Percentiles rank a stretch among this genome's conserved stretches.
phyloP scores from a whole-genome alignment of 2,888 invertebrate genomes.

The Saturnia pavonia region DNA sequence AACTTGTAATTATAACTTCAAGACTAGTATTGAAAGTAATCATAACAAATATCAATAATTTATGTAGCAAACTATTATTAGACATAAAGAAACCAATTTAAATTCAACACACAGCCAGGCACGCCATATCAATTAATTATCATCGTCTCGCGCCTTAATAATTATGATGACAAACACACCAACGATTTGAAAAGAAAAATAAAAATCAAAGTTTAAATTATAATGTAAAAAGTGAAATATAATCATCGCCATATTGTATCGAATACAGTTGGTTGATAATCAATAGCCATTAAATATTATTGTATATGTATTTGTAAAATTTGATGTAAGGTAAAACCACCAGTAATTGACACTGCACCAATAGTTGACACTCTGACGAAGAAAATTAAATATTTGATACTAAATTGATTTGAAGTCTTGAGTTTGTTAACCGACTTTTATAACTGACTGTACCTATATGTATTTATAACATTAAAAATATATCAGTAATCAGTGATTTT shows the following conservation, averaged over 20 bases:
- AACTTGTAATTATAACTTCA: too few relatives aligned
- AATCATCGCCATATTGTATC: background rate
- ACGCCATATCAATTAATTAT: slow-evolving; percentile 34
- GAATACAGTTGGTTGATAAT: background rate
- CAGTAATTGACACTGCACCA: too few relatives aligned
- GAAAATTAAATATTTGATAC: too few relatives aligned
- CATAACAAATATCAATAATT: background rate
- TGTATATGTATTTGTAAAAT: too few relatives aligned
- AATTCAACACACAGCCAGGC: slow-evolving; percentile 32
- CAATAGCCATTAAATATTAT: too few relatives aligned
- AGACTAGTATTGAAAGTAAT: background rate
- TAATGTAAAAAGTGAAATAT: background rate
- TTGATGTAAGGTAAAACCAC: too few relatives aligned
- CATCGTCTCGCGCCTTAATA: slow-evolving; percentile 37
- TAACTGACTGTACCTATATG: too few relatives aligned
- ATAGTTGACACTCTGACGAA: too few relatives aligned
- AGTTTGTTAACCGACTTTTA: too few relatives aligned
- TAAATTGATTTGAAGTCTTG: too few relatives aligned
- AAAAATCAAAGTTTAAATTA: background rate
- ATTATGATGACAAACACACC: slow-evolving; percentile 35
- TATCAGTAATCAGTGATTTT: too few relatives aligned
- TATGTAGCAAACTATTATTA: background rate
- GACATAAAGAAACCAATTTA: slow-evolving; percentile 28
- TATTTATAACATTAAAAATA: too few relatives aligned
- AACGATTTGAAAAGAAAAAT: slow-evolving; percentile 10